These are phyloP conservation scores for Myodes glareolus DNA, from an alignment of 2,113 vertebrate species.

Conservation along the genomic window DNA sequence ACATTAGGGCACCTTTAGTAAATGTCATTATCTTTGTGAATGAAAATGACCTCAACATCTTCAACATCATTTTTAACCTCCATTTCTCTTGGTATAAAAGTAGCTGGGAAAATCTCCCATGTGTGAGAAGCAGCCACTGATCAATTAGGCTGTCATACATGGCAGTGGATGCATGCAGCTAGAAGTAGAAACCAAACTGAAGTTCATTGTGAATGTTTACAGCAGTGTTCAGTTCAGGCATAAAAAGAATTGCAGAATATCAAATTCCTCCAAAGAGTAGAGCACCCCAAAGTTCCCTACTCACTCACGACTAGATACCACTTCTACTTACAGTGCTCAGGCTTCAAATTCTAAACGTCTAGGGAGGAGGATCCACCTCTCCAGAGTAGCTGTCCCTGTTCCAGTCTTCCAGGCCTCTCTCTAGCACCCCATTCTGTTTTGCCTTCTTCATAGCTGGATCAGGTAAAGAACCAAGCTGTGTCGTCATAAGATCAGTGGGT, in stretches of 20 bases:
- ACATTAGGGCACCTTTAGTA: neutral
- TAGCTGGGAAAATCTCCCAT: neutral
- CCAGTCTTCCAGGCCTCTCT: neutral
- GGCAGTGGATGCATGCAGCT: neutral
- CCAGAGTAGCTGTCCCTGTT: neutral
- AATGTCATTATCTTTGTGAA: neutral
- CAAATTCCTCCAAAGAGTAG: neutral
- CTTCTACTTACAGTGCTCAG: neutral
- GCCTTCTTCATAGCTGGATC: neutral
- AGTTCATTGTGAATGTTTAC: too few species aligned
- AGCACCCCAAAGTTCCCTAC: rapidly evolving
- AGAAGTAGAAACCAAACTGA: neutral
- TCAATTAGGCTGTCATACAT: neutral
- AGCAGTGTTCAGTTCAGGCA: neutral
- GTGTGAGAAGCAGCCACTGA: neutral
- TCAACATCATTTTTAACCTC: neutral
- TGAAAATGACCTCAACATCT: neutral
- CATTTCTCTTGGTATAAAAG: neutral
- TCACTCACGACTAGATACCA: rapidly evolving
- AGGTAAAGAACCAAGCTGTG: neutral
- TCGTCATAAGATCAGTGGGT: rapidly evolving
- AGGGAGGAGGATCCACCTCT: neutral
- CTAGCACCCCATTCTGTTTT: rapidly evolving
- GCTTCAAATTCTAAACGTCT: neutral
- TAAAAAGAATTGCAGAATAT: neutral